Conservation (phyloP, 1,140 invertebrate genomes). For the Ceratitis capitata region DNA sequence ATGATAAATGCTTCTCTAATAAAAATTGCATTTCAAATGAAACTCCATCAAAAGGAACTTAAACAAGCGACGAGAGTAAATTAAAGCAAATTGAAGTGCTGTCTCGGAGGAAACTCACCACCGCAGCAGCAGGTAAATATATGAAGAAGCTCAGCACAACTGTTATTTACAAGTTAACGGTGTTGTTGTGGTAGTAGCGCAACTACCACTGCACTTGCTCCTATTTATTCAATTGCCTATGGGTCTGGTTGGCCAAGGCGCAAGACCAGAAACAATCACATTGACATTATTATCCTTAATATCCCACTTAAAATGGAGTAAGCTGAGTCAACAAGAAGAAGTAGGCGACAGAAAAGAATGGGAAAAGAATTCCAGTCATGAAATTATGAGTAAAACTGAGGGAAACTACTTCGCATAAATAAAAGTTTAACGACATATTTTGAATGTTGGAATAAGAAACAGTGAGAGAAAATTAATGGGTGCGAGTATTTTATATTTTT, state of each 20-base stretch:
- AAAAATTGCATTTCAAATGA: not conserved
- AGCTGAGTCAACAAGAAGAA: not conserved
- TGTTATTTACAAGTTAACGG: not conserved
- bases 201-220: no score
- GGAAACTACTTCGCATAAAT: not conserved
- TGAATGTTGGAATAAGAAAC: no score
- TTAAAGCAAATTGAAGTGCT: not conserved
- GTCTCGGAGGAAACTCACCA: not conserved
- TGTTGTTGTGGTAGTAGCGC: not conserved
- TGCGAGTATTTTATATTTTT: no score
- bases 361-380: not conserved
- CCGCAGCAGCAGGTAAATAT: no score
- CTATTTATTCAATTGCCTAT: not conserved
- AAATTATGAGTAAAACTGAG: not conserved
- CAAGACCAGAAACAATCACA: slow-evolving; percentile 7
- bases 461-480: no score
- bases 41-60: not conserved
- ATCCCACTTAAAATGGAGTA: not conserved
- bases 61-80: not conserved
- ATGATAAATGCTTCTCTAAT: not conserved
- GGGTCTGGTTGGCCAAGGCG: not conserved
- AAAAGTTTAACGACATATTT: not conserved
- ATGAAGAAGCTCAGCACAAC: not conserved
- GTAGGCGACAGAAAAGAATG: no score
- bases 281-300: not conserved